phyloP scores from a whole-genome alignment of 1,140 invertebrate species.

The Aphelinus certus region DNA sequence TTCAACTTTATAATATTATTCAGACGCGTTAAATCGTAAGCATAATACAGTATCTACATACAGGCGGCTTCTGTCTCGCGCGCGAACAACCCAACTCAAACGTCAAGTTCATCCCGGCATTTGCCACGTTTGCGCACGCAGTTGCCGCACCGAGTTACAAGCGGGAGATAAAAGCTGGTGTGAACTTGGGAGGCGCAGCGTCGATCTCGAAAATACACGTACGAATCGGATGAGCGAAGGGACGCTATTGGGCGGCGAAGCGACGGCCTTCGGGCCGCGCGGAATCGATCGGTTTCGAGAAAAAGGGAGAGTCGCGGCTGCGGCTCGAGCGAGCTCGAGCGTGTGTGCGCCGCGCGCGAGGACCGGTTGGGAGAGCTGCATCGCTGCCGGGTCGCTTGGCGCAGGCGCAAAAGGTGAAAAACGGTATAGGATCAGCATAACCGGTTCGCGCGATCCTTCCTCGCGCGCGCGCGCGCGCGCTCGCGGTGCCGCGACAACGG shows the following conservation, averaged over 20 bases:
- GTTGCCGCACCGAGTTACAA: too few species aligned
- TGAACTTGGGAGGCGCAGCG: too few species aligned
- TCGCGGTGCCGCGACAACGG: conserved; percentile 42
- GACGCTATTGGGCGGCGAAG: not conserved
- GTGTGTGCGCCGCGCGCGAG: not conserved
- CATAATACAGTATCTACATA: too few species aligned
- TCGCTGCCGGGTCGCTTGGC: conserved; percentile 43
- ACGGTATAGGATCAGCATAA: conserved; percentile 62
- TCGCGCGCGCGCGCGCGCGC: conserved; percentile 23
- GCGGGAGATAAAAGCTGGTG: too few species aligned
- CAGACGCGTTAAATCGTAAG: too few species aligned
- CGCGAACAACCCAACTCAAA: too few species aligned
- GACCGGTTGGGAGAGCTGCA: not conserved
- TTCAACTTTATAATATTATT: too few species aligned
- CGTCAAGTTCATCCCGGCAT: too few species aligned
- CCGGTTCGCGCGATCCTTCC: conserved; percentile 50
- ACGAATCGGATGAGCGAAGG: not conserved
- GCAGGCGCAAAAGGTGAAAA: conserved; percentile 60
- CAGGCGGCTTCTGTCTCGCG: too few species aligned
- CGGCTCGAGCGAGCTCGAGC: not conserved
- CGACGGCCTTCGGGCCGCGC: too few species aligned
- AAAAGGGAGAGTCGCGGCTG: not conserved
- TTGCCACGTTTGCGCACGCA: too few species aligned
- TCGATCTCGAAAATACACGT: not conserved
- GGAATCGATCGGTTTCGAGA: not conserved